These are phyloP conservation scores for Idaea straminata DNA, from an alignment of 2,888 invertebrate genomes.

Conservation along the genomic window DNA sequence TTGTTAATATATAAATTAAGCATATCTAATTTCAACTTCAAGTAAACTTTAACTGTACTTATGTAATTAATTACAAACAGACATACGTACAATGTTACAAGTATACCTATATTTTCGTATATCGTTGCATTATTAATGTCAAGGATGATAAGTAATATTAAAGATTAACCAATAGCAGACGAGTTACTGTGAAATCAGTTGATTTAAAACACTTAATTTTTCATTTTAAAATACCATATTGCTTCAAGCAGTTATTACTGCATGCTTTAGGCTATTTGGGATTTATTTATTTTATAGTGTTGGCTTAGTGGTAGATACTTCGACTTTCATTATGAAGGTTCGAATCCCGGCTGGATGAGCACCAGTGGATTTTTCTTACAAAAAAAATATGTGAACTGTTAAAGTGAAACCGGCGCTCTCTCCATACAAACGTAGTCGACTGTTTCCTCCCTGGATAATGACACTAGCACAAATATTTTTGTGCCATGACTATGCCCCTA, in stretches of 20 bases:
- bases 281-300: background rate
- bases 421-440: too few relatives aligned
- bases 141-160: background rate
- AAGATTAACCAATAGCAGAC: background rate
- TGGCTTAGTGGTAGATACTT: too few relatives aligned
- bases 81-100: background rate
- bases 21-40: background rate
- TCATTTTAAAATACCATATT: background rate
- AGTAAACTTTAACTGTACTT: background rate
- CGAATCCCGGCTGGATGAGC: too few relatives aligned
- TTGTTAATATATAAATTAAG: too few relatives aligned
- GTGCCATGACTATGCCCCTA: too few relatives aligned
- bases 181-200: background rate
- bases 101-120: background rate
- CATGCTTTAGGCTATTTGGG: background rate
- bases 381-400: too few relatives aligned
- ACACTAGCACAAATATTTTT: too few relatives aligned
- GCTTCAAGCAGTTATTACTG: background rate
- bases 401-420: too few relatives aligned
- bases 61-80: slow-evolving; percentile 4
- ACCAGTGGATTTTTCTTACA: too few relatives aligned
- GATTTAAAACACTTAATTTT: background rate
- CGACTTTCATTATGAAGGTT: too few relatives aligned
- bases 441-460: too few relatives aligned
- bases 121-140: background rate